These are phyloP conservation scores for Chelonia mydas DNA, from an alignment of 2,797 vertebrate genomes.

Conservation along the genomic window DNA sequence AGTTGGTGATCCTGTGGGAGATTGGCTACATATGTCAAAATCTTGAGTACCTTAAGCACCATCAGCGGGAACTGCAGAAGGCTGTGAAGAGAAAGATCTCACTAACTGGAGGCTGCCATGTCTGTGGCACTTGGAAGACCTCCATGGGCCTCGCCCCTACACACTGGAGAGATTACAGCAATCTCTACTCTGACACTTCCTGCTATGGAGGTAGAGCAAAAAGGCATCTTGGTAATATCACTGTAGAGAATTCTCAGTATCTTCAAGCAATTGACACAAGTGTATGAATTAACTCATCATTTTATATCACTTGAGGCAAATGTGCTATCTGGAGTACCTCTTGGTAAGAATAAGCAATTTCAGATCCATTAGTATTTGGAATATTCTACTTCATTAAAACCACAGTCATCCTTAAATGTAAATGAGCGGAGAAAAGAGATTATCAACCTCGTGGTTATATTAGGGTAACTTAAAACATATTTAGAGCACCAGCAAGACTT, in stretches of 20 bases:
- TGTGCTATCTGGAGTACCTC: conserved; percentile 72
- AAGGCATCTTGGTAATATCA: conserved; percentile 37
- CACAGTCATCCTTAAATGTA: conserved; percentile 57
- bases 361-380: conserved; percentile 74
- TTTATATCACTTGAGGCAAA: conserved; percentile 70
- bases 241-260: conserved; percentile 59
- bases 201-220: background rate
- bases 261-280: conserved; percentile 74
- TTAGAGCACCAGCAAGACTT: background rate
- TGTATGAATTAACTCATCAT: conserved; percentile 72
- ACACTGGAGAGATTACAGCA: background rate
- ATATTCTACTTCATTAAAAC: conserved; percentile 71
- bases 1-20: background rate
- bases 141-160: background rate
- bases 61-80: background rate
- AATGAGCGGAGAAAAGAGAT: conserved; percentile 39
- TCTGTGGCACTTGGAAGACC: background rate
- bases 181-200: conserved; percentile 20
- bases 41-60: background rate
- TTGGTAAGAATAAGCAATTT: conserved; percentile 77
- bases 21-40: background rate
- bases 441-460: conserved; percentile 33
- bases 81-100: background rate
- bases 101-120: background rate
- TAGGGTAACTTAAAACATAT: conserved; percentile 42